Base-by-base conservation (phyloP, 35 echinoderm and acorn worm species). In the Lytechinus variegatus region DNA sequence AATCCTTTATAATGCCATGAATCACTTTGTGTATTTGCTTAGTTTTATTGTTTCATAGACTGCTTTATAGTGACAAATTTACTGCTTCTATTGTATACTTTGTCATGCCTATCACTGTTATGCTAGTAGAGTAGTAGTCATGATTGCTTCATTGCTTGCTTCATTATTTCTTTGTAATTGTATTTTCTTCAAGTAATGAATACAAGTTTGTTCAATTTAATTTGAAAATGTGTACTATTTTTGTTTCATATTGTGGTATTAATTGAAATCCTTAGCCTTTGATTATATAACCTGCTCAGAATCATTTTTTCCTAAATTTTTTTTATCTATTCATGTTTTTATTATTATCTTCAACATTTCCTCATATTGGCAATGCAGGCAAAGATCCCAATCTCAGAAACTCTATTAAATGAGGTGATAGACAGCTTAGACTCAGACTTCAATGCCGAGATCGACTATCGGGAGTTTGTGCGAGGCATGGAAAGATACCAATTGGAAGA, bases 371-470 rank as follows among this genome's bases (percentile, higher is more conserved):
- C 66, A 79, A 79, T 79, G 66, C 72, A 99, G 98, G 98, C 97
- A 28, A 89, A 94, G 53, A 99, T 99, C 9, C 97, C 97, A 28
- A 89, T 99, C 71, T 97, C 98, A 54, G 94, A 95, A 53, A 29
- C 89, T 10, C 72, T 98, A 9, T 95, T 99, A 24, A 96, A 97
- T 55, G 98, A 99, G 61, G 57, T 98, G 0, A 94, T 99, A 27
- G 95, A 99, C 94, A 96, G 91, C 92, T 92, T 99, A 28, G 98
- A 99, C 52, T 86, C 92, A 28, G 97, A 99, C 91, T 91, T 54
- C 53, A 97, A 97, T 95, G 95, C 96, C 13, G 89, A 95, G 86
- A 95, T 99, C 54, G 97, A 99, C 95, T 99, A 98, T 88, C 96
- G 97, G 52, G 98, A 99, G 90, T 96, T 99, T 89, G 97, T 95